Evolutionary conservation across 2,113 vertebrate species (phyloP).

Genomic region (Paraplagusia blochii): DNA sequence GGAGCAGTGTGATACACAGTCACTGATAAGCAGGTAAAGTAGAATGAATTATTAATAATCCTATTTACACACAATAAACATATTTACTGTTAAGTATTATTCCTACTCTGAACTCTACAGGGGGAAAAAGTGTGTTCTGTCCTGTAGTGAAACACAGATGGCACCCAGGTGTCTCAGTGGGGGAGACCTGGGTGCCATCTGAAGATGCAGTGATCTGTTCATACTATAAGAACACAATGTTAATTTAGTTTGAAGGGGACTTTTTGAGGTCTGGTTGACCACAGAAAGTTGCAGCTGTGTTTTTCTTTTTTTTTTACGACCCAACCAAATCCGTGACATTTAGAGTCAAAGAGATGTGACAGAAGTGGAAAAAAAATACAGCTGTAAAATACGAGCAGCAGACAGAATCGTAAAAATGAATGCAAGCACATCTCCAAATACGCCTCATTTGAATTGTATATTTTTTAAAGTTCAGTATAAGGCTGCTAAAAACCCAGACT

Average conservation of each 20-base stretch:
- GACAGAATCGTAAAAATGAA: background rate
- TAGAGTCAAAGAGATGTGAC: conserved; percentile 1
- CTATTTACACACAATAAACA: no score
- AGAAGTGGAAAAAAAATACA: background rate
- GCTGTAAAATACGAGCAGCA: background rate
- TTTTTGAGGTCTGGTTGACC: conserved; percentile 24
- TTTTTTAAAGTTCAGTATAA: conserved; percentile 12
- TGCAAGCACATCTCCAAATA: background rate
- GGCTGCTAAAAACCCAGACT: conserved; percentile 14
- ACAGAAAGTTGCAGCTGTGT: conserved; percentile 16
- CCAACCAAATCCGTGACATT: conserved; percentile 37
- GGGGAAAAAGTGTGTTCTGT: no score
- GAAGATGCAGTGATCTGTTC: conserved; percentile 31
- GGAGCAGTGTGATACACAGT: no score
- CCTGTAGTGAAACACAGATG: conserved; percentile 41
- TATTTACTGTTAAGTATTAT: no score
- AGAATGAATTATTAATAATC: no score
- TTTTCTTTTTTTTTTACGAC: conserved; percentile 25
- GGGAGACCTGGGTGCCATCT: conserved; percentile 38
- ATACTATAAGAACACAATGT: conserved; percentile 16
- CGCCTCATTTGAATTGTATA: conserved; percentile 2
- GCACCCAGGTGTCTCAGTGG: conserved; percentile 38
- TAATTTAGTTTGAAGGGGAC: conserved; percentile 38
- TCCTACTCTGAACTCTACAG: no score
- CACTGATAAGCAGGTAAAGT: no score